Evolutionary conservation across 2,797 vertebrate species (phyloP), one percentile per base, ranked within the genome.

Genomic region (Lithobates pipiens): DNA sequence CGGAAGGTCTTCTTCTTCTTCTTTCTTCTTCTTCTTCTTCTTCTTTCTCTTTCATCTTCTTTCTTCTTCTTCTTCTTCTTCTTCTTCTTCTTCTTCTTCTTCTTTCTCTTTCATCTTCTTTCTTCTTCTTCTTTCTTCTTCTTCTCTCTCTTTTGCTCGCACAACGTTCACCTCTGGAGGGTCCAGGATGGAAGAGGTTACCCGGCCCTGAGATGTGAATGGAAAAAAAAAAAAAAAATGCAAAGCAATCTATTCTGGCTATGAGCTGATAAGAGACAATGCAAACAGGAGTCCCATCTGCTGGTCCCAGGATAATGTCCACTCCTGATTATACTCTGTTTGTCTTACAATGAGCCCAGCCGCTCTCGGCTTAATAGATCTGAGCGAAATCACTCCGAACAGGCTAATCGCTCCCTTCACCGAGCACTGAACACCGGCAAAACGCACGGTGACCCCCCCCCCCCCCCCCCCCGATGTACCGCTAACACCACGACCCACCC

Each of bases 241-340:
- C 34, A 72, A 46, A 78, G 69, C 70, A 73, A 79, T 79, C 32
- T 73, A 27, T 44, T 46, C 25, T 10, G 50, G 46, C 46, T 72
- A 10, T 6, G 21, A 42, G 63, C 13, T 67, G 83, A 85, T 79
- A 85, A 85, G 69, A 71, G 39, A 18, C n/a, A 78, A 50, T 39
- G 44, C 76, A 85, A 85, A 85, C 57, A 78, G 5, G 23, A 44
- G 23, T 8, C 34, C 73, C 83, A 79, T 67, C 76, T 85, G 76
- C 27, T 23, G n/a, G 34, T 25, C 23, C 44, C 39, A 5, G 25
- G 29, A 73, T 63, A n/a, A n/a, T 61, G 34, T 61, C 69, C 32
- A 63, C 27, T 44, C 21, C 29, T 61, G 34, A 27, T 42, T 34
- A 27, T 15, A 0, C 6, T 13, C 21, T 84, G 63, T 84, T 84